A percentile compares a stretch with the other conserved stretches of the same genome.
These are phyloP conservation scores for Rhyacophila brunnea DNA, from an alignment of 1,140 invertebrate species.

Conservation along the genomic window DNA sequence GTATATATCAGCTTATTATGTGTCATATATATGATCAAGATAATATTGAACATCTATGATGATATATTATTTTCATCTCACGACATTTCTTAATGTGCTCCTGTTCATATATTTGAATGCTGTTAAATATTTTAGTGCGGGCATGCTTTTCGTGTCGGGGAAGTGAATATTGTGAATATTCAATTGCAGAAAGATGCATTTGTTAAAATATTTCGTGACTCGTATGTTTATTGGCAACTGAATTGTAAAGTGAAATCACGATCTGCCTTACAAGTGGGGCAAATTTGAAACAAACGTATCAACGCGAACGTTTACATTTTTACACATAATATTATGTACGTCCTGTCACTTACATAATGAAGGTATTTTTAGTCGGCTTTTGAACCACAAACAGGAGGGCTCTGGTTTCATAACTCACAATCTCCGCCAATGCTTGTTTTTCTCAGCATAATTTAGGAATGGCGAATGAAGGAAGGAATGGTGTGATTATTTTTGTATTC, in stretches of 20 bases:
- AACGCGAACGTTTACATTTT: too few relatives aligned
- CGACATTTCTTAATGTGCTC: too few relatives aligned
- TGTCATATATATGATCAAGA: too few relatives aligned
- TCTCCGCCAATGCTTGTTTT: too few relatives aligned
- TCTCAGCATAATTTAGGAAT: too few relatives aligned
- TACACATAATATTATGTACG: background rate
- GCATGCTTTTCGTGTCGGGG: background rate
- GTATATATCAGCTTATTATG: too few relatives aligned
- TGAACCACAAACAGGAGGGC: too few relatives aligned
- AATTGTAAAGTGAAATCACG: background rate
- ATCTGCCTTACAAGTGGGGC: slow-evolving; percentile 10
- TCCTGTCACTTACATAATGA: too few relatives aligned
- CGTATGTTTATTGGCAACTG: slow-evolving; percentile 5
- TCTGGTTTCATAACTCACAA: too few relatives aligned
- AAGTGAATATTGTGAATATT: background rate
- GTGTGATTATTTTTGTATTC: too few relatives aligned
- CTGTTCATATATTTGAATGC: slow-evolving; percentile 8
- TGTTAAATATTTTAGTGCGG: background rate
- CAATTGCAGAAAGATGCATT: background rate
- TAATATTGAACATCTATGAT: background rate
- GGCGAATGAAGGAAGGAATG: too few relatives aligned
- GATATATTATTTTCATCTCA: background rate
- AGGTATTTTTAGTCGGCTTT: too few relatives aligned
- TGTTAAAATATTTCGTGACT: slow-evolving; percentile 5
- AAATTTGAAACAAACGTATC: slow-evolving; percentile 6